A percentile compares a stretch with the other conserved stretches of the same genome.
These are phyloP conservation scores for Boulengerochromis microlepis DNA, from an alignment of 2,113 vertebrate species.

Conservation along the genomic window DNA sequence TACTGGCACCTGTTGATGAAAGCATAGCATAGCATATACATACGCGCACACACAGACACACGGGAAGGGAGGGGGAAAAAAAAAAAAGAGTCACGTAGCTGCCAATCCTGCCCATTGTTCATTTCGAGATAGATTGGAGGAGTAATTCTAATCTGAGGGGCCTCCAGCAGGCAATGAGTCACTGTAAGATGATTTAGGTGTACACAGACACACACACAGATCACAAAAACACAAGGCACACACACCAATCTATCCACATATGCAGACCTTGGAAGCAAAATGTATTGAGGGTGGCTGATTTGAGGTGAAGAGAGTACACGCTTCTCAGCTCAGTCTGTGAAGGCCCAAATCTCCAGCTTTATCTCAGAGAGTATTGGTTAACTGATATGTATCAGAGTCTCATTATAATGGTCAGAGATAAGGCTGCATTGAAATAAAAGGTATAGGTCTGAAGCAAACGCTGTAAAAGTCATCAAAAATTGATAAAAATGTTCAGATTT, in stretches of 20 bases:
- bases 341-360: not conserved
- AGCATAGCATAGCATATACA: slow-evolving; percentile 36
- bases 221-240: not conserved
- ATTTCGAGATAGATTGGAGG: not conserved
- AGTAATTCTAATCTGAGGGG: not conserved
- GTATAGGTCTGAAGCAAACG: not conserved
- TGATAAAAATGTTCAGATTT: not conserved
- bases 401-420: not conserved
- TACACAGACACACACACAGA: not conserved
- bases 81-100: not conserved
- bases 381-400: not conserved
- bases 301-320: not conserved
- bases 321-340: not conserved
- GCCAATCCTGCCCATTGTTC: not conserved
- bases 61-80: fast-evolving
- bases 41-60: not conserved
- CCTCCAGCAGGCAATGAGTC: not conserved
- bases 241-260: not conserved
- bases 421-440: not conserved
- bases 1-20: slow-evolving; percentile 67
- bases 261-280: not conserved
- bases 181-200: not conserved
- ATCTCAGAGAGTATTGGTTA: not conserved
- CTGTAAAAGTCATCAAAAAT: not conserved
- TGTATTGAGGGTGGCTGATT: not conserved